Conservation (phyloP, 2,113 vertebrate genomes). For the Pseudorectes ferrugineus region DNA sequence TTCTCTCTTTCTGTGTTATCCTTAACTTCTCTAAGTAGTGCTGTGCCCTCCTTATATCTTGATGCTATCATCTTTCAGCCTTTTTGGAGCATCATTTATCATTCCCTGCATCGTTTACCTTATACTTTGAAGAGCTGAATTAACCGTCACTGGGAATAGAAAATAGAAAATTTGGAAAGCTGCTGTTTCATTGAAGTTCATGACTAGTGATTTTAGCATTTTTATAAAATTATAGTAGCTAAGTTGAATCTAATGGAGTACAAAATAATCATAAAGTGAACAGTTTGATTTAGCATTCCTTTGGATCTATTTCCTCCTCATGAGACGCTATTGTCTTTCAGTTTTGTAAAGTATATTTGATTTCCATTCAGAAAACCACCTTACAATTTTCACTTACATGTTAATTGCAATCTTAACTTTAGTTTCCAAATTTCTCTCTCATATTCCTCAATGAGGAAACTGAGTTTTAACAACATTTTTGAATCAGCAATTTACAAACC, state of each 20-base stretch:
- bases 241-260: not conserved
- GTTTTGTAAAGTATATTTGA: not conserved
- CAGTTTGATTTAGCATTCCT: constrained; percentile 1
- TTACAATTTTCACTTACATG: not conserved
- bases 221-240: not conserved
- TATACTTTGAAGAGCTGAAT: constrained; percentile 82
- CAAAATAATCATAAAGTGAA: not conserved
- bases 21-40: constrained; percentile 29
- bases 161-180: constrained; percentile 51
- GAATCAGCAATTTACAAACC: not conserved
- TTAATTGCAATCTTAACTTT: not conserved
- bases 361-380: not conserved
- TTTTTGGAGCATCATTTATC: constrained; percentile 79
- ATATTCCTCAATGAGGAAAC: not conserved
- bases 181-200: constrained; percentile 6
- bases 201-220: constrained; percentile 42
- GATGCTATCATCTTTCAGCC: constrained; percentile 77
- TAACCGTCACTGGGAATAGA: constrained; percentile 78
- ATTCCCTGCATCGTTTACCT: constrained; percentile 80
- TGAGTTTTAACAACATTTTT: not conserved
- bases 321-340: not conserved
- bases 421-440: not conserved
- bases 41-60: constrained; percentile 57
- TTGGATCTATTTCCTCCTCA: not conserved
- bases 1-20: constrained; percentile 52